phyloP scores from a whole-genome alignment of 2,888 invertebrate species.

The Drosophila nr. perissopoda region DNA sequence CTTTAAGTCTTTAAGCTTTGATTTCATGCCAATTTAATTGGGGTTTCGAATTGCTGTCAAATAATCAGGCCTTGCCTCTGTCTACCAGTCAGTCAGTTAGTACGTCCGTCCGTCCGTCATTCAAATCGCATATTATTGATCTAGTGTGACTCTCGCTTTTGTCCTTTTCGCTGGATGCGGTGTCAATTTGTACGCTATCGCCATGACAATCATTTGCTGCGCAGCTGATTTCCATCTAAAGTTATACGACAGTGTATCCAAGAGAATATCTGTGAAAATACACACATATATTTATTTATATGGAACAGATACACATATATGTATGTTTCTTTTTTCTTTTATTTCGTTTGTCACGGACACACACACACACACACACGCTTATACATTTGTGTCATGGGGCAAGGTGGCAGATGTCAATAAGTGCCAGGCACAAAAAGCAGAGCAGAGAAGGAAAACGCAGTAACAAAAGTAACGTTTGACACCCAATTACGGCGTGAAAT shows the following conservation, averaged over 20 bases:
- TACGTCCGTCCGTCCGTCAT: slow-evolving; percentile 45
- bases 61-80: slow-evolving; percentile 38
- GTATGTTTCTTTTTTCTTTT: slow-evolving; percentile 10
- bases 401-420: slow-evolving; percentile 78
- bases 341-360: slow-evolving; percentile 5
- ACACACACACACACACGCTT: slow-evolving; percentile 13
- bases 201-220: slow-evolving; percentile 70
- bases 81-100: slow-evolving; percentile 16
- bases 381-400: slow-evolving; percentile 19
- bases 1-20: slow-evolving; percentile 20
- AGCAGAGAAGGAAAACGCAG: slow-evolving; percentile 51
- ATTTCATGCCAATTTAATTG: slow-evolving; percentile 57
- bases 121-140: slow-evolving; percentile 75
- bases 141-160: slow-evolving; percentile 53
- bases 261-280: slow-evolving; percentile 41
- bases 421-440: slow-evolving; percentile 58
- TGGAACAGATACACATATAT: slow-evolving; percentile 17
- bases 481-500: slow-evolving; percentile 79
- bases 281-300: slow-evolving; percentile 21
- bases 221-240: slow-evolving; percentile 72
- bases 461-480: slow-evolving; percentile 77
- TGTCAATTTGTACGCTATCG: slow-evolving; percentile 69
- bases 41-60: slow-evolving; percentile 45
- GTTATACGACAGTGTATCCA: slow-evolving; percentile 47
- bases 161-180: slow-evolving; percentile 36